Evolutionary conservation across 1,140 invertebrate species (phyloP).

Genomic region (Mizuhopecten yessoensis): DNA sequence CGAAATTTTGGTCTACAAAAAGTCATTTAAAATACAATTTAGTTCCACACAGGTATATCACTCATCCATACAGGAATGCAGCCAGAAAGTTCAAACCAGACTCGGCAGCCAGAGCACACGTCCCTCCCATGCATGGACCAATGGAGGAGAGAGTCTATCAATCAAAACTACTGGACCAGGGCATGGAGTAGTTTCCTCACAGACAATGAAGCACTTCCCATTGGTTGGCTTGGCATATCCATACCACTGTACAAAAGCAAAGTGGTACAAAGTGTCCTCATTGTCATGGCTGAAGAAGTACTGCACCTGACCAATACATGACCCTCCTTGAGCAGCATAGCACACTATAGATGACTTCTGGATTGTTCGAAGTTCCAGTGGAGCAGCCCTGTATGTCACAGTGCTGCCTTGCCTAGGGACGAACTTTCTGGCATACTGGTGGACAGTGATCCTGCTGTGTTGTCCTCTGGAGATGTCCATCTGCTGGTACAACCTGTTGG

Average conservation of each 20-base stretch:
- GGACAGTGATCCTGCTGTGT: not conserved
- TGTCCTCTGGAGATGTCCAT: not conserved
- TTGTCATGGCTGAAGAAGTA: not conserved
- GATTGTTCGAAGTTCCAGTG: not conserved
- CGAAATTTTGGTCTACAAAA: too few relatives aligned
- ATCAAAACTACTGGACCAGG: not conserved
- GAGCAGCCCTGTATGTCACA: not conserved
- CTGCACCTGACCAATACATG: not conserved
- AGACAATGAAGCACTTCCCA: not conserved
- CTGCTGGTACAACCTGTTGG: not conserved
- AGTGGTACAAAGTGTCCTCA: not conserved
- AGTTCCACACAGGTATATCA: too few relatives aligned
- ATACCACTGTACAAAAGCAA: not conserved
- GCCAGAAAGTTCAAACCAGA: not conserved
- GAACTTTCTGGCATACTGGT: not conserved
- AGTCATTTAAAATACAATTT: too few relatives aligned
- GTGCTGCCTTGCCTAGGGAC: not conserved
- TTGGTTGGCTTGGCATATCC: not conserved
- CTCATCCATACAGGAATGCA: too few relatives aligned
- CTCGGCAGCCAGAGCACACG: not conserved
- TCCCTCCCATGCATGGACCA: not conserved
- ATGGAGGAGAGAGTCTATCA: not conserved
- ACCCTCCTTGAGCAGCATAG: not conserved
- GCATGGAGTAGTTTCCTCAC: not conserved
- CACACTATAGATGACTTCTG: not conserved